A percentile compares a stretch with the other conserved stretches of the same genome.
Conservation (phyloP, 2,797 vertebrate genomes). For the Varecia variegata region DNA sequence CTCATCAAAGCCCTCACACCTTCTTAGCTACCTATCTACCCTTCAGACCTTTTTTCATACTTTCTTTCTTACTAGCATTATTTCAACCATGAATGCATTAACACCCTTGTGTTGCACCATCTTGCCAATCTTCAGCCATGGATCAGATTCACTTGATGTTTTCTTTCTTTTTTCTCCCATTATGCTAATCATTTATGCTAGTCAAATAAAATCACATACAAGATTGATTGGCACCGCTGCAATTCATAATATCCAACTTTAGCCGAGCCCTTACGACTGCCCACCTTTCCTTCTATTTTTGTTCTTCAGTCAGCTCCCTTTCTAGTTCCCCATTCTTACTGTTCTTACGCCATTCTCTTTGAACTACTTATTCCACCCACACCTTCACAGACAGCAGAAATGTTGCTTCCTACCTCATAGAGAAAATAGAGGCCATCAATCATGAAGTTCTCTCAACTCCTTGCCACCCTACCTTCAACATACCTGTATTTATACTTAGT, state of each 20-base stretch:
- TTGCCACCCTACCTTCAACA: background rate
- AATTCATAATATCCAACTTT: slow-evolving; percentile 5
- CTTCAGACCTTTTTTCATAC: background rate
- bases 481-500: background rate
- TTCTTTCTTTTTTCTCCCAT: background rate
- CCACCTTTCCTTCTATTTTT: background rate
- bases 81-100: background rate
- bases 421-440: background rate
- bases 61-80: background rate
- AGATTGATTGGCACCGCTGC: background rate
- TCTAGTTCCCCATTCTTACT: background rate
- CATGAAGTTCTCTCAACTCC: background rate
- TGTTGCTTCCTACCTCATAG: background rate
- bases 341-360: background rate
- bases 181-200: background rate
- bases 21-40: background rate
- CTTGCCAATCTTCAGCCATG: background rate
- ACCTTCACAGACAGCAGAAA: background rate
- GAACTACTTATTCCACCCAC: background rate
- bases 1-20: background rate
- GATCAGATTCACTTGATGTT: background rate
- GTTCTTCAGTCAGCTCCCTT: background rate
- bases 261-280: background rate
- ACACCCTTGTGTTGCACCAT: background rate
- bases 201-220: background rate